Base-by-base conservation (phyloP, 2,888 invertebrate genomes). In the Pharmacophagus antenor region DNA sequence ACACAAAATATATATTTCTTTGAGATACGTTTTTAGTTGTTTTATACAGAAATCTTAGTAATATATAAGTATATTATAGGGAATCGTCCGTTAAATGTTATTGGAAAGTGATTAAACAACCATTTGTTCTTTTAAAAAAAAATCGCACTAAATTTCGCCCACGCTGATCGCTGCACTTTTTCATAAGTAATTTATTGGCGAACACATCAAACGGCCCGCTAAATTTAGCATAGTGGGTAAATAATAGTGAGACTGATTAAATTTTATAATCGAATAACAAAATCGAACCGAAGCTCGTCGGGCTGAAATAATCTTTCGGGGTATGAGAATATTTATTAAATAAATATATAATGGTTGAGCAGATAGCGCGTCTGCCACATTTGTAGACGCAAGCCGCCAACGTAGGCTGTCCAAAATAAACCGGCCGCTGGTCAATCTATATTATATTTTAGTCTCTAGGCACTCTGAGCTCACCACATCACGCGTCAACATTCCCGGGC, bases 361-460 rank as follows among this genome's bases (percentile, higher is more conserved):
- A 70, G 69, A 77, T 72, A 67, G 71, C 71, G 72, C 80, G 78
- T 79, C 76, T 75, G 77, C 72, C 70, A 71, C 71, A 71, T 72
- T 72, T 68, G 74, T 77, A 80, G 79, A 80, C 80, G 81, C 77
- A 80, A 74, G 72, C 76, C 83, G 81, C 85, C 80, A 87, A 84
- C 86, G 80, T 82, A 79, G 71, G 58, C 69, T 67, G 69, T 78
- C 82, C 83, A 67, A 79, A 88, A 88, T 88, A 88, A 88, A 87
- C 83, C 84, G 49, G 65, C 68, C 56, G 66, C 65, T 63, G 61
- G 54, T 69, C 69, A 75, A 71, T 74, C 76, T 81, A 77, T 77
- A 79, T 75, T 77, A 80, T 77, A 81, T 84, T 82, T 81, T 76
- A 80, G 74, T 73, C 70, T 74, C 77, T 76, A 76, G 76, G 75